Base-by-base conservation (phyloP, 2,113 vertebrate genomes). In the Rhinoptilus africanus region DNA sequence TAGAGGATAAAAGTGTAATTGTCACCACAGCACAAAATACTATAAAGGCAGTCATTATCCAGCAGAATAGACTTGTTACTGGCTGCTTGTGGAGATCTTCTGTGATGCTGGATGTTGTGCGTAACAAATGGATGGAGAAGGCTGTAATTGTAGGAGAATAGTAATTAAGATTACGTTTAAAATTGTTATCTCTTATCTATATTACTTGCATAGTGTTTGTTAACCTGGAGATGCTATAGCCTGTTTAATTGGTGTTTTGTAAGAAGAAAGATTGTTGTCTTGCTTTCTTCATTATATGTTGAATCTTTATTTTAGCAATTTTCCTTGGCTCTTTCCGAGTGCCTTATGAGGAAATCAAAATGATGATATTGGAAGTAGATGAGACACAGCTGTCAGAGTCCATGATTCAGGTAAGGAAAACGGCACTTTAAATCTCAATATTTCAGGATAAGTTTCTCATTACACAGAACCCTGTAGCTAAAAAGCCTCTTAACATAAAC, bases 241-340 rank as follows among this genome's bases (percentile, higher is more conserved):
- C 34, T 71, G 12, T 78, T 89, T 85, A 10, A 14, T 3, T 75
- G 39, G 10, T 74, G 8, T 73, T 85, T 80, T 89, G 24, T 63
- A 80, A 69, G n/a, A 82, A 84, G 57, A 34, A 32, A 60, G 47
- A 28, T 86, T 12, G 28, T 26, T 89, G 17, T 71, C 20, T 82
- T 93, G 28, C 51, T 72, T 93, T 34, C 43, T 83, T 94, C 22
- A 80, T 96, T 91, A 50, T 41, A 37, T 77, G 41, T 77, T 87
- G 6, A 85, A 92, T 91, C 53, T 89, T 86, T 75, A 43, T 72
- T 80, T 76, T 59, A 99, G 99, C 99, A 39, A 99, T 99, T 96
- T 99, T 99, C 92, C 98, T 99, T 96, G 99, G 99, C 75, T 99
- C 99, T 82, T 99, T 99, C 92, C 99, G 99, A 64, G 98, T 99